Conservation (phyloP, 2,113 vertebrate species). For the Atractosteus spatula region DNA sequence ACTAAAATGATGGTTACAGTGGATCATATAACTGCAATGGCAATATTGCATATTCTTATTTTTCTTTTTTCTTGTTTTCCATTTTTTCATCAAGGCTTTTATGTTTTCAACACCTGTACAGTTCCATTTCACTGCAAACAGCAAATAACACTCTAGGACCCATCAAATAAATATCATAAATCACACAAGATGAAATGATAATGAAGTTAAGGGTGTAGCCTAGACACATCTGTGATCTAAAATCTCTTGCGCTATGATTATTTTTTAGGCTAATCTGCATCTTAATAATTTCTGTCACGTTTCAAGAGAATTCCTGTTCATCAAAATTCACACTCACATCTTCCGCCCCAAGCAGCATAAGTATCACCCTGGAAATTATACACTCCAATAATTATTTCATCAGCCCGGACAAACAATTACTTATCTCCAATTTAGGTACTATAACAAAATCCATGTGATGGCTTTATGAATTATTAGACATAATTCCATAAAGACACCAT, state of each 20-base stretch:
- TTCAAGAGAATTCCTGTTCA: slow-evolving; percentile 18
- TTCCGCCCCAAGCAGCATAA: slow-evolving; percentile 5
- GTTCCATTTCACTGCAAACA: no score
- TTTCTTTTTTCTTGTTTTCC: no score
- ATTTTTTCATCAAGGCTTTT: no score
- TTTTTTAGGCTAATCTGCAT: slow-evolving; percentile 21
- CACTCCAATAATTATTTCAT: slow-evolving; percentile 30
- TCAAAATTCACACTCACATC: slow-evolving; percentile 31
- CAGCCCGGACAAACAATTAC: slow-evolving; percentile 22
- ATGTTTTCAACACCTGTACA: no score
- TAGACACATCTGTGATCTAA: slow-evolving; percentile 1
- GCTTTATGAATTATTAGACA: background rate
- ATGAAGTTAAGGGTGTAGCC: background rate
- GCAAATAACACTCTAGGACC: background rate
- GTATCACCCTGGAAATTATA: slow-evolving; percentile 16
- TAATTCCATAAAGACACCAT: background rate
- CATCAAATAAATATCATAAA: background rate
- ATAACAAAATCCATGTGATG: slow-evolving; percentile 14
- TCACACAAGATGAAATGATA: background rate
- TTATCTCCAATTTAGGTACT: slow-evolving; percentile 7
- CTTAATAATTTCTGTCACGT: slow-evolving; percentile 30
- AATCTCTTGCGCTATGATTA: slow-evolving; percentile 1
- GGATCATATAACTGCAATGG: no score
- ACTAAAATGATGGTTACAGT: no score
- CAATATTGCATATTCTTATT: no score